These are phyloP conservation scores for Sus cebifrons DNA, from an alignment of 2,797 vertebrate species.

Conservation along the genomic window DNA sequence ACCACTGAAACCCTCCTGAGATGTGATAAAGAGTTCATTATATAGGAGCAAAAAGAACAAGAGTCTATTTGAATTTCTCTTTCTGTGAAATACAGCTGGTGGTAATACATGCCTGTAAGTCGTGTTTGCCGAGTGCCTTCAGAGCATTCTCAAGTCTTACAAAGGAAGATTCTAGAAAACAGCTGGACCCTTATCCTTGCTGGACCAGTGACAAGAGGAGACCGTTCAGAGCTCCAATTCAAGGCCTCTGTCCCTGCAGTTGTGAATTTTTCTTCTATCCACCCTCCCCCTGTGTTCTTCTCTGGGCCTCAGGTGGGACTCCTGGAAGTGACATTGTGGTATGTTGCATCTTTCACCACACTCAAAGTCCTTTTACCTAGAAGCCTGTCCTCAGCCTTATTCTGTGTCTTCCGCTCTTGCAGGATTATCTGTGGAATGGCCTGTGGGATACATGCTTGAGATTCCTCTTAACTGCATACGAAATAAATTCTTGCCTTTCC, in stretches of 20 bases:
- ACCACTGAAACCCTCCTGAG: background rate
- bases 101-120: background rate
- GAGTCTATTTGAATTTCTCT: background rate
- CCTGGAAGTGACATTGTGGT: no score
- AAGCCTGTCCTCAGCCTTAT: background rate
- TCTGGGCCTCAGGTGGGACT: background rate
- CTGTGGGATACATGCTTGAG: slow-evolving; percentile 18
- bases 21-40: slow-evolving; percentile 2
- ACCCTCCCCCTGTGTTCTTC: background rate
- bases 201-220: background rate
- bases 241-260: background rate
- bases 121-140: background rate
- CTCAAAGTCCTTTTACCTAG: background rate
- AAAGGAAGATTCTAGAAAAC: slow-evolving; percentile 54
- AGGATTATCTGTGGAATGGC: background rate
- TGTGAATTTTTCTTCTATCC: background rate
- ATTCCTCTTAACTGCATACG: slow-evolving; percentile 1
- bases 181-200: background rate
- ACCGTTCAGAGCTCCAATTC: background rate
- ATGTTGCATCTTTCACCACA: background rate
- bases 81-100: background rate
- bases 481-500: slow-evolving; percentile 12
- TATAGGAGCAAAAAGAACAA: background rate
- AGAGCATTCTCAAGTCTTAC: background rate
- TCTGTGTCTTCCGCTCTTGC: slow-evolving; percentile 3